Base-by-base conservation (phyloP, 2,888 invertebrate species). In the Papilio gigon region DNA sequence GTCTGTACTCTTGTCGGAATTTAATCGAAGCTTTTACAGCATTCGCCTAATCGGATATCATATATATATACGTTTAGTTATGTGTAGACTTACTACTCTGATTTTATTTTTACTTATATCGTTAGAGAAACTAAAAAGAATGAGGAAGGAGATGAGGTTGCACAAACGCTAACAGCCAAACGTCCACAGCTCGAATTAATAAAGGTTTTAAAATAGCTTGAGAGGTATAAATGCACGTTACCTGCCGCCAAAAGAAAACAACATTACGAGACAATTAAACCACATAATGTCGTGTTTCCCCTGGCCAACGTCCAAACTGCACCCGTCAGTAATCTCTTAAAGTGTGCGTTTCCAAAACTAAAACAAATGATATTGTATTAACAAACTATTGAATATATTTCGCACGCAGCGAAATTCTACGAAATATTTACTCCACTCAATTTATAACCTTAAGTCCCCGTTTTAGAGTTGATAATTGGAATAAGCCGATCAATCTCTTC, bases 291-390 rank as follows among this genome's bases (percentile, higher is more conserved):
- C 79, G 78, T 73, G 68, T 71, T 64, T 61, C 79, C 79, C 58
- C 61, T 69, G 64, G 62, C 67, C 50, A n/a, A 30, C 30, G n/a
- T 65, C 71, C 71, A 70, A 68, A 59, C 64, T 17, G 37, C 47
- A 67, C 33, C 60, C 17, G 64, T 47, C 63, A 66, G 76, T 73
- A 83, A 81, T 83, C 79, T 79, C 72, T 71, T 71, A 77, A 81
- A 83, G 81, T 83, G 82, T 82, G 81, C 84, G 82, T 82, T 81
- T 82, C 78, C 77, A 78, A 35, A 62, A 27, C 65, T 65, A 80
- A 82, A 84, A 85, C 83, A 87, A 80, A 79, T 79, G 72, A 79
- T 77, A 75, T 73, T 70, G 80, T 81, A 84, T 85, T 84, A 85
- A 76, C 76, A 75, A 76, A 80, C 81, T 82, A 85, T 84, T 80